Conservation (phyloP, 2,113 vertebrate species). For the Thymallus thymallus region DNA sequence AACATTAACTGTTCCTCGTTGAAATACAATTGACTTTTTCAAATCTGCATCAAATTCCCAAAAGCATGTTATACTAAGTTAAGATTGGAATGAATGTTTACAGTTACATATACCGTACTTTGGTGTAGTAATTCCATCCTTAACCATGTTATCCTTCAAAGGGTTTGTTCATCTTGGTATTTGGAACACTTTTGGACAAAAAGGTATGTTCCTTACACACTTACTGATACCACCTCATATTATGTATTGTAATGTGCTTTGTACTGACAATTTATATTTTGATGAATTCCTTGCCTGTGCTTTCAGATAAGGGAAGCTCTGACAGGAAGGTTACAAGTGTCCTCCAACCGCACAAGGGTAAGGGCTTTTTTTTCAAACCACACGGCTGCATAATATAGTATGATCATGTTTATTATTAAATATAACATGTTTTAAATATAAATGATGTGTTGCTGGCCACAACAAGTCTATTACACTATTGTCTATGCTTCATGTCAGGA, state of each 20-base stretch:
- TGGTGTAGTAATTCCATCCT: too few species aligned
- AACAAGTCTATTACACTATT: too few species aligned
- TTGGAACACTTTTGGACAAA: conserved; percentile 76
- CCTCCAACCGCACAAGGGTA: conserved; percentile 35
- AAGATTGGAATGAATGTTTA: neutral
- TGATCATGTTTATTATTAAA: too few species aligned
- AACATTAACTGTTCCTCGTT: neutral
- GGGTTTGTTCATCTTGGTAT: conserved; percentile 80
- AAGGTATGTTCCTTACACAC: conserved; percentile 58
- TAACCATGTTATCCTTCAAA: conserved; percentile 34
- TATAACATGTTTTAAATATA: too few species aligned
- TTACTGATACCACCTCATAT: too few species aligned
- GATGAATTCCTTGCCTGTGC: neutral
- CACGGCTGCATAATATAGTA: too few species aligned
- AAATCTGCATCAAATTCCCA: neutral
- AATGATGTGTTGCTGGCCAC: too few species aligned
- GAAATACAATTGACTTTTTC: neutral
- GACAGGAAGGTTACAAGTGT: neutral
- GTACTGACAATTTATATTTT: too few species aligned
- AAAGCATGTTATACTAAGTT: neutral
- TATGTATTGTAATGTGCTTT: too few species aligned
- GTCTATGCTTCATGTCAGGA: too few species aligned
- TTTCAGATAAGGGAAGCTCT: conserved; percentile 49
- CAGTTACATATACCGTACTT: too few species aligned
- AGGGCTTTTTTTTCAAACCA: too few species aligned